phyloP scores from a whole-genome alignment of 2,797 vertebrate genomes.

The Loris lydekkerianus region DNA sequence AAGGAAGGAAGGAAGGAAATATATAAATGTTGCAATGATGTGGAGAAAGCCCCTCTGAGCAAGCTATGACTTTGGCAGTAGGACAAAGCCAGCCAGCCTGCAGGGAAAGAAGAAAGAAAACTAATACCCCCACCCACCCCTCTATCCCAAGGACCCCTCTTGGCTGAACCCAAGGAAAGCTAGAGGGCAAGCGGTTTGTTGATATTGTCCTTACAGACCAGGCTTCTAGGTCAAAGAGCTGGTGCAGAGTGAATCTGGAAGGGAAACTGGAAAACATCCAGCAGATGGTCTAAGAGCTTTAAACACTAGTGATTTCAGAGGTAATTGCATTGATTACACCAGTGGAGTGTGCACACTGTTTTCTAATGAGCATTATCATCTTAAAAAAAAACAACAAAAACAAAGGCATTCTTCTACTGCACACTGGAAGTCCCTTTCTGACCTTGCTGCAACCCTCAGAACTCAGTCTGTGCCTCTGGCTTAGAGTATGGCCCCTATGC shows the following conservation, averaged over 20 bases:
- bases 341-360: not conserved
- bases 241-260: not conserved
- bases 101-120: not conserved
- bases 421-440: not conserved
- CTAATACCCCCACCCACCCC: not conserved
- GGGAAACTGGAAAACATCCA: not conserved
- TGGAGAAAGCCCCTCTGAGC: not conserved
- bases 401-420: not conserved
- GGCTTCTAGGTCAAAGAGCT: not conserved
- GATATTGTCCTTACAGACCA: not conserved
- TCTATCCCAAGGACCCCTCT: too few species aligned
- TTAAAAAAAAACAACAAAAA: not conserved
- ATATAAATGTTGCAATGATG: too few species aligned
- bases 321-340: not conserved
- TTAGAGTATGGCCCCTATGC: not conserved
- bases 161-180: not conserved
- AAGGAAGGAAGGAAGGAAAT: too few species aligned
- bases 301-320: not conserved
- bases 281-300: not conserved
- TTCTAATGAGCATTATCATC: not conserved
- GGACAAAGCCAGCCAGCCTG: not conserved
- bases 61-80: not conserved
- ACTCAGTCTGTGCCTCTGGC: accelerated
- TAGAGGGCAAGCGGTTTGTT: not conserved
- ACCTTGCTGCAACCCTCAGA: not conserved